A percentile compares a stretch with the other conserved stretches of the same genome.
phyloP scores from a whole-genome alignment of 2,888 invertebrate species.

The Chromoteleia sp. region DNA sequence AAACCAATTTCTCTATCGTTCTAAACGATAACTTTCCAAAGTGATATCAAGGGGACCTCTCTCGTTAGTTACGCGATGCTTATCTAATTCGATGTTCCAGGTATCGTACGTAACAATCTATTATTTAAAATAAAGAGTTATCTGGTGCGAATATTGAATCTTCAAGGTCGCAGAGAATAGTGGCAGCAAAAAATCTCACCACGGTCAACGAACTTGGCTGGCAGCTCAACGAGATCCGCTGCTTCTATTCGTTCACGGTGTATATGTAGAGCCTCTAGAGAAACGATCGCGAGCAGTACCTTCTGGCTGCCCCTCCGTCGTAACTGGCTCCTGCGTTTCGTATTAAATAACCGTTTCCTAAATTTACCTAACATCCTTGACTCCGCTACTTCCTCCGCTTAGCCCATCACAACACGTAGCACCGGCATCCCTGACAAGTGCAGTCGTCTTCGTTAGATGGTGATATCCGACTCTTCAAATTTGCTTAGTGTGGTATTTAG shows the following conservation, averaged over 20 bases:
- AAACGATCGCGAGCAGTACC: conserved; percentile 56
- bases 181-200: conserved; percentile 79
- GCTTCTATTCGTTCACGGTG: conserved; percentile 52
- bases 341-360: conserved; percentile 78
- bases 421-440: conserved; percentile 38
- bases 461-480: conserved; percentile 38
- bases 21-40: too few species aligned
- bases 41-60: neutral
- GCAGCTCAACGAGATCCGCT: conserved; percentile 48
- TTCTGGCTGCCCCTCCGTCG: conserved; percentile 59
- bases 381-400: conserved; percentile 54
- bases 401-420: conserved; percentile 59
- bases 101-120: conserved; percentile 82
- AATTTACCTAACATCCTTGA: conserved; percentile 76
- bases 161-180: conserved; percentile 79
- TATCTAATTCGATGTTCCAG: conserved; percentile 1
- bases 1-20: too few species aligned
- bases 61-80: neutral
- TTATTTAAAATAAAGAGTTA: conserved; percentile 82
- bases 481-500: conserved; percentile 51
- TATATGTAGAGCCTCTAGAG: conserved; percentile 54
- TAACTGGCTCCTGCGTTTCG: conserved; percentile 70
- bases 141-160: conserved; percentile 84
- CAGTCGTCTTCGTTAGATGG: conserved; percentile 45
- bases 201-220: conserved; percentile 80